Percentiles rank a stretch among this genome's conserved stretches.
These are phyloP conservation scores for Philereme transversata DNA, from an alignment of 2,888 invertebrate species.

Conservation along the genomic window DNA sequence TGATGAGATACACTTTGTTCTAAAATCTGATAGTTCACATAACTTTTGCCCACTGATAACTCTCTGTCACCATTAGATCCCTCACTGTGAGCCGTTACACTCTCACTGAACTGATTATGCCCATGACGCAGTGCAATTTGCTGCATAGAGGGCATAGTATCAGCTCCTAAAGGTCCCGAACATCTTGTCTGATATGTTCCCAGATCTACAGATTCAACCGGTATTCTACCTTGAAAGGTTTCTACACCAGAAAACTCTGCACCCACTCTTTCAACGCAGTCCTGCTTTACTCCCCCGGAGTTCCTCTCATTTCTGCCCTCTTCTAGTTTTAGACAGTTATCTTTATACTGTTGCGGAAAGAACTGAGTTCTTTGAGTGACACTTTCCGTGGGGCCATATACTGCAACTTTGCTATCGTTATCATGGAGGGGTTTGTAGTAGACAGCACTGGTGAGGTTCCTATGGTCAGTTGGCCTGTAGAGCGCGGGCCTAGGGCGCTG, in stretches of 20 bases:
- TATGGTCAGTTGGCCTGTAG: constrained; percentile 51
- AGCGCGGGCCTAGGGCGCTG: constrained; percentile 57
- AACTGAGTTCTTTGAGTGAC: constrained; percentile 57
- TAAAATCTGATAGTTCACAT: constrained; percentile 81
- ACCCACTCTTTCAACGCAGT: constrained; percentile 54
- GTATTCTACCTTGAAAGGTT: constrained; percentile 60
- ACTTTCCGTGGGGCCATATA: constrained; percentile 57
- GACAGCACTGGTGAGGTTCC: constrained; percentile 52
- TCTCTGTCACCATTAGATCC: constrained; percentile 70
- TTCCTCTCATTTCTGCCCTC: constrained; percentile 52
- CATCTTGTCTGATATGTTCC: constrained; percentile 68
- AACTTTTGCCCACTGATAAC: constrained; percentile 67
- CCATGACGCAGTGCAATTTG: constrained; percentile 58
- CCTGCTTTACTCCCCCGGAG: constrained; percentile 54
- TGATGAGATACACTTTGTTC: constrained; percentile 82
- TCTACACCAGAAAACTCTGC: constrained; percentile 61
- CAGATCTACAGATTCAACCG: constrained; percentile 58
- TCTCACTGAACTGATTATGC: constrained; percentile 68
- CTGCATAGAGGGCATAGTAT: constrained; percentile 66
- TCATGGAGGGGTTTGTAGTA: constrained; percentile 67
- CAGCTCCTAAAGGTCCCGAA: constrained; percentile 52
- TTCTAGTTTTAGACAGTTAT: constrained; percentile 56
- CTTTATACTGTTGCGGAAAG: constrained; percentile 66
- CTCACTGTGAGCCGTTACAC: constrained; percentile 63
- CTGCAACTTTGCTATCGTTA: constrained; percentile 57